A percentile compares a stretch with the other conserved stretches of the same genome.
Conservation (phyloP, 2,113 vertebrate species). For the Hyperopisus bebe region DNA sequence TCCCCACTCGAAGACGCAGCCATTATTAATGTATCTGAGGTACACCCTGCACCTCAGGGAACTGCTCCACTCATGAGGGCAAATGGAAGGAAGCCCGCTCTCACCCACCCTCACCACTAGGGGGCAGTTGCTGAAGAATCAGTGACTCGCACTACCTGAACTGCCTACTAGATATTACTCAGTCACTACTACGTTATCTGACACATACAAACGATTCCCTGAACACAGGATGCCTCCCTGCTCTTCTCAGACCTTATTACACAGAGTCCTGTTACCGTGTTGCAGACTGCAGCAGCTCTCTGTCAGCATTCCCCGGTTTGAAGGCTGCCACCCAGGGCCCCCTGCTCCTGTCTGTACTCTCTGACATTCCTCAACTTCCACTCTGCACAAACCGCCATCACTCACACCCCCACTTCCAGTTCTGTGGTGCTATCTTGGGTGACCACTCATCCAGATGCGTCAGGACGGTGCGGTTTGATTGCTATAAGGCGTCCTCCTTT, state of each 20-base stretch:
- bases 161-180: not conserved
- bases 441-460: not conserved
- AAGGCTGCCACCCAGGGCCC: not conserved
- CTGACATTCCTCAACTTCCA: not conserved
- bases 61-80: constrained; percentile 36
- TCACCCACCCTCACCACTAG: not conserved
- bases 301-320: not conserved
- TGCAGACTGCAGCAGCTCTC: not conserved
- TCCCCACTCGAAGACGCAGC: constrained; percentile 26
- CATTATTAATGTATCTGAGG: constrained; percentile 30
- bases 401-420: not conserved
- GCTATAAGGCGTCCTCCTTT: not conserved
- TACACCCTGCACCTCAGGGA: constrained; percentile 25
- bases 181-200: not conserved
- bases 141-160: not conserved
- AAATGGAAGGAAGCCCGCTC: not conserved
- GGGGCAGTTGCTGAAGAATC: not conserved
- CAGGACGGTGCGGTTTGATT: not conserved
- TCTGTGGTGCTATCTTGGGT: not conserved
- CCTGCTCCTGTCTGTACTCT: not conserved
- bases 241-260: not conserved
- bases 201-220: not conserved
- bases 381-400: not conserved
- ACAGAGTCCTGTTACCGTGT: not conserved
- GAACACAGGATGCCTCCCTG: not conserved